phyloP scores from a whole-genome alignment of 2,888 invertebrate species.

The Galeruca laticollis region DNA sequence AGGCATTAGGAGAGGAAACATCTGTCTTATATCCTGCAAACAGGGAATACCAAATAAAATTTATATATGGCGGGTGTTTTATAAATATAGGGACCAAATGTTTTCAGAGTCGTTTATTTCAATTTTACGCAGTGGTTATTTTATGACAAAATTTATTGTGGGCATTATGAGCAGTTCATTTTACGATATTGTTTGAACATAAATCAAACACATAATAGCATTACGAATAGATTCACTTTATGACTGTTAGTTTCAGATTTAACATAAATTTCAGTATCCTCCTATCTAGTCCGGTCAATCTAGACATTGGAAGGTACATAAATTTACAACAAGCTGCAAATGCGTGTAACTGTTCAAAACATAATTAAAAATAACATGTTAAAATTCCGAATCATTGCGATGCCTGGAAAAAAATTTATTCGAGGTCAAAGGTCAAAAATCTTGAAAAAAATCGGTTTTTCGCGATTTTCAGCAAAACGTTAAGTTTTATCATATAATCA shows the following conservation, averaged over 20 bases:
- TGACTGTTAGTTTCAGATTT: too few relatives aligned
- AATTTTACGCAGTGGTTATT: constrained; percentile 18
- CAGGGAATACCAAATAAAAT: constrained; percentile 28
- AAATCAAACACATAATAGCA: background rate
- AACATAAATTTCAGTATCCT: background rate
- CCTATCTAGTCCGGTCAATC: background rate
- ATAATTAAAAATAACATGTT: too few relatives aligned
- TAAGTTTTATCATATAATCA: too few relatives aligned
- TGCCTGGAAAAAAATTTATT: too few relatives aligned
- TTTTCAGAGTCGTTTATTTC: constrained; percentile 13
- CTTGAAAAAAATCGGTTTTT: too few relatives aligned
- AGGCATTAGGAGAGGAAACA: constrained; percentile 52
- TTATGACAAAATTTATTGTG: constrained; percentile 9
- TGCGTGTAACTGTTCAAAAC: too few relatives aligned
- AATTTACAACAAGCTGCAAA: too few relatives aligned
- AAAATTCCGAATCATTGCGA: too few relatives aligned
- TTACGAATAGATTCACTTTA: background rate
- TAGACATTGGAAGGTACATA: too few relatives aligned
- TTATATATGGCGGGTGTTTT: constrained; percentile 33
- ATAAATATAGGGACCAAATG: constrained; percentile 38
- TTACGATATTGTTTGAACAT: background rate
- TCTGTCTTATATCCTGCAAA: constrained; percentile 39
- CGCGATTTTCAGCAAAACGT: too few relatives aligned
- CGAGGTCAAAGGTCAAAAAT: too few relatives aligned
- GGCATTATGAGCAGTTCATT: constrained; percentile 10